Evolutionary conservation across 2,888 invertebrate genomes (phyloP).

Genomic region (Aquatica leii): DNA sequence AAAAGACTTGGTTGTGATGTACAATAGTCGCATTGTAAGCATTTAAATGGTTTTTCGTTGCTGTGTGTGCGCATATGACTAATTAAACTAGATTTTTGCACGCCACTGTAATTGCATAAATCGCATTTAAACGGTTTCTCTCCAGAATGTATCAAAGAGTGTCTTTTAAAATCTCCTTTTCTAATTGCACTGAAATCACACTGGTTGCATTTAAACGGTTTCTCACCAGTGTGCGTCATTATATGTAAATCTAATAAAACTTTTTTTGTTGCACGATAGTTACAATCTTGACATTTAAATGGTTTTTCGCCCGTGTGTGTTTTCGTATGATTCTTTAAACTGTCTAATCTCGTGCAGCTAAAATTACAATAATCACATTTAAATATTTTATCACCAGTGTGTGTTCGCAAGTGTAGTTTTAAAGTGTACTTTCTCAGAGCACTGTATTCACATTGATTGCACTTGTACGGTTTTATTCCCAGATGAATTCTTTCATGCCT

Average conservation of each 20-base stretch:
- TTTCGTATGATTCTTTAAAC: slow-evolving; percentile 62
- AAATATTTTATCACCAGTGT: slow-evolving; percentile 20
- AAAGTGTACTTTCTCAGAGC: slow-evolving; percentile 20
- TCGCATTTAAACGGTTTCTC: slow-evolving; percentile 55
- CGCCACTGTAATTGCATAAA: slow-evolving; percentile 62
- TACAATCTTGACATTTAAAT: slow-evolving; percentile 53
- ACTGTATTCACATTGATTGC: slow-evolving; percentile 55
- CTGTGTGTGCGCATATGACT: slow-evolving; percentile 70
- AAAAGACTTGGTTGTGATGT: slow-evolving; percentile 70
- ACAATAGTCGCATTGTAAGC: slow-evolving; percentile 65
- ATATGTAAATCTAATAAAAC: slow-evolving; percentile 56
- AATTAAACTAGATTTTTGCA: slow-evolving; percentile 67
- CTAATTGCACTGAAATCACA: slow-evolving; percentile 64
- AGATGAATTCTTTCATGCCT: slow-evolving; percentile 58
- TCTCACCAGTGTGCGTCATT: slow-evolving; percentile 56
- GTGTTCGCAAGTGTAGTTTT: slow-evolving; percentile 23
- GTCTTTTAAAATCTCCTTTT: slow-evolving; percentile 63
- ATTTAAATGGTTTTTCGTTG: slow-evolving; percentile 68
- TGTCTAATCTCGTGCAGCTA: slow-evolving; percentile 64
- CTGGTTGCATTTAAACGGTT: slow-evolving; percentile 53
- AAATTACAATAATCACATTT: slow-evolving; percentile 17
- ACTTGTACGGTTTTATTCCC: slow-evolving; percentile 57
- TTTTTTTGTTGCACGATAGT: slow-evolving; percentile 55
- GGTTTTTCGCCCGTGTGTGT: slow-evolving; percentile 63
- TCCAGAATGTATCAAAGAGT: slow-evolving; percentile 60